phyloP scores from a whole-genome alignment of 2,113 vertebrate genomes.

The Acinonyx jubatus region DNA sequence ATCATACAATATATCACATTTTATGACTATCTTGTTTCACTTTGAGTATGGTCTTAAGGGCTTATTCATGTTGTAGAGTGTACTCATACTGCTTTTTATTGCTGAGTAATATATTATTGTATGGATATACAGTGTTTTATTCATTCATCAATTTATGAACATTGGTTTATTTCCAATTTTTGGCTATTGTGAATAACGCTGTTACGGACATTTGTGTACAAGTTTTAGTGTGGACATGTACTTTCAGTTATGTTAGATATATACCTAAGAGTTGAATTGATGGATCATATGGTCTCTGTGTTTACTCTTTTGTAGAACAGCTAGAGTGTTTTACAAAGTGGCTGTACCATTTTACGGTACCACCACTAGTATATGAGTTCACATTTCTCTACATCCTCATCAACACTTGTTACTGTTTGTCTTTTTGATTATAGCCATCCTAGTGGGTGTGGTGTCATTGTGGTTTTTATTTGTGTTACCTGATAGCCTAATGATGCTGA shows the following conservation, averaged over 20 bases:
- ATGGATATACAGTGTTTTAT: background rate
- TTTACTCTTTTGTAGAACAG: background rate
- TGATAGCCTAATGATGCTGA: background rate
- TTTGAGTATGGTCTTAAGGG: background rate
- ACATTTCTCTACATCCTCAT: background rate
- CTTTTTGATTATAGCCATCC: background rate
- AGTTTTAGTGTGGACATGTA: background rate
- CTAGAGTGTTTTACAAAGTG: background rate
- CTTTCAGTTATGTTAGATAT: background rate
- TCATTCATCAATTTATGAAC: background rate
- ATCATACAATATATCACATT: background rate
- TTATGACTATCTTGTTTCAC: background rate
- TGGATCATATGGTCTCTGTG: background rate
- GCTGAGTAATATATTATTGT: background rate
- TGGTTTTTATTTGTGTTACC: background rate
- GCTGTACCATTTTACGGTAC: background rate
- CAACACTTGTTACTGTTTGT: background rate
- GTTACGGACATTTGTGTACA: background rate
- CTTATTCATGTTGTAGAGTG: background rate
- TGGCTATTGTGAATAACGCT: background rate
- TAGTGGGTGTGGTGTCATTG: background rate
- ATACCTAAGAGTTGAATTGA: background rate
- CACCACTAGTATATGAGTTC: background rate
- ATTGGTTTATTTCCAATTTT: background rate
- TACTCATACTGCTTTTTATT: background rate